Evolutionary conservation across 2,797 vertebrate species (phyloP).

Genomic region (Tokudaia muenninki): DNA sequence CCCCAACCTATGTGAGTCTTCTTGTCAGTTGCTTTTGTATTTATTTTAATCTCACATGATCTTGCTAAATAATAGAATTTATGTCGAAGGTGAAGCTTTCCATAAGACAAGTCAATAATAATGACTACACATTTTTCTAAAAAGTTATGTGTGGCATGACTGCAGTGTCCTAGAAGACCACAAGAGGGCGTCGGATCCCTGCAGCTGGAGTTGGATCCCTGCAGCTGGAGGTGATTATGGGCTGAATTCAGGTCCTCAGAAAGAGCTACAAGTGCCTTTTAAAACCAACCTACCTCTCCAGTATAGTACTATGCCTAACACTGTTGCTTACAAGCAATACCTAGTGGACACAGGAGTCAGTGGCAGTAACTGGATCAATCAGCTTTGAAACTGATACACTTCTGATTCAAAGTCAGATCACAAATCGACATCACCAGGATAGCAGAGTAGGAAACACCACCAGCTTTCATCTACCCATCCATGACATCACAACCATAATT

Average conservation of each 20-base stretch:
- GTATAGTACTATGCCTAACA: neutral
- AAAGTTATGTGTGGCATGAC: neutral
- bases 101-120: neutral
- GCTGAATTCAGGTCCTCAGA: no score
- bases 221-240: neutral
- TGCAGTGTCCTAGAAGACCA: no score
- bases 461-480: neutral
- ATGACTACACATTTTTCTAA: neutral
- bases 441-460: neutral
- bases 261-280: neutral
- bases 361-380: neutral
- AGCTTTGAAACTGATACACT: neutral
- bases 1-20: neutral
- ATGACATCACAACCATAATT: neutral
- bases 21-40: neutral
- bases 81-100: neutral
- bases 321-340: neutral
- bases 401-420: neutral
- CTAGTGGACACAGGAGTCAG: neutral
- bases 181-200: neutral
- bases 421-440: neutral
- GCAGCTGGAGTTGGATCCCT: neutral
- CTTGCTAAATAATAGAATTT: constrained; percentile 8
- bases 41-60: neutral
- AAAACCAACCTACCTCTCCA: neutral